Evolutionary conservation across 1,140 invertebrate species (phyloP), one percentile per base, ranked within the genome.

Genomic region (roundworm (Caenorhabditis elegans)): DNA sequence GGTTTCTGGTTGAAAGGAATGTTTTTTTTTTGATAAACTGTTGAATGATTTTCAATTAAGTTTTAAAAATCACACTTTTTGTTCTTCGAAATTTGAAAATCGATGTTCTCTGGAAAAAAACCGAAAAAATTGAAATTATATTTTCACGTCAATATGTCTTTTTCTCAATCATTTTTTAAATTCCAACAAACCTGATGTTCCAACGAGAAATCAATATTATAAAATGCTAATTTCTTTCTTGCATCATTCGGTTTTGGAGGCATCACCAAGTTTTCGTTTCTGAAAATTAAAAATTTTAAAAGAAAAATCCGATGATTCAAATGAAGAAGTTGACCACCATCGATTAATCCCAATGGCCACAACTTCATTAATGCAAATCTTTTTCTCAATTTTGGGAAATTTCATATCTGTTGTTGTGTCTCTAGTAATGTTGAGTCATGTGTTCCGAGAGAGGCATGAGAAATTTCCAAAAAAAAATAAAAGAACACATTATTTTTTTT

Each of bases 141-240:
- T n/a, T n/a, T 43, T 43, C 39, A 5, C 39, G 5, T 15, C 39
- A 43, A 43, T 43, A 43, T 8, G 5, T 43, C 5, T 43, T 8
- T 43, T 8, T 43, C 15, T 43, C 15, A 8, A 8, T 43, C 39
- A 15, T 5, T 43, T 5, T 5, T 43, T 43, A 5, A 43, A 15
- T 43, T 43, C 39, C 5, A 15, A 43, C 39, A 8, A 8, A 89
- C 87, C 82, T 88, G 88, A 84, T 91, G 95, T 92, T 96, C 95
- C 28, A 99, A 92, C 0, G 96, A 98, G 92, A 99, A 99, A 91
- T 99, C 97, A 78, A 99, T 97, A 86, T 99, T 99, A 90, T 99
- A 99, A 91, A 95, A 99, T 13, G 87, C 85, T 31, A 86, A 78
- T 77, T 84, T 80, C 70, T 90, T 90, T 26, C 78, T 24, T 15